Evolutionary conservation across 2,113 vertebrate genomes (phyloP), one percentile per base, ranked within the genome.

Genomic region (Pleuronectes platessa): DNA sequence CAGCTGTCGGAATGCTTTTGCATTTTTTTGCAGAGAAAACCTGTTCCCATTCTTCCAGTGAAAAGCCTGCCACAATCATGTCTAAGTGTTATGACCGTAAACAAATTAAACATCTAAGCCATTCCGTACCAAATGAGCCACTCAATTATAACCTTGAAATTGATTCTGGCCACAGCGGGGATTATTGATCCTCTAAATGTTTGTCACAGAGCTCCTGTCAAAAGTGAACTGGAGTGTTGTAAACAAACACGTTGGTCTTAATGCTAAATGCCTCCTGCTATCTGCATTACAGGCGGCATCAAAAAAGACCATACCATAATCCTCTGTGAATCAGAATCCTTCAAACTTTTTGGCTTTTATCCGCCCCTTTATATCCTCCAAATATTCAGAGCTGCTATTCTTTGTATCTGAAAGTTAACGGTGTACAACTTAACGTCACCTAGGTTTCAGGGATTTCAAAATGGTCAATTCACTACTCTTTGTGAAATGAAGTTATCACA

Each of bases 131-230:
- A 92, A 91, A 92, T 88, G 88, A 92, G 86, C 78, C 90, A 87
- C 87, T 91, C 91, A 92, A 89, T 93, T 91, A 92, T 72, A 88
- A 92, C 77, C 93, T 82, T 93, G 90, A 93, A 93, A 93, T 89
- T 88, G 93, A 93, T 87, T 88, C 86, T 90, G 86, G 90, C 86
- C 88, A 90, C 90, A 90, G 85, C 12, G 74, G 82, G 90, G 90
- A 93, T 91, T 91, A 94, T 91, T 88, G 90, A 89, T 91, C 85
- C 80, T 83, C 79, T 88, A 90, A 89, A 88, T 86, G 86, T 92
- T 88, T 84, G 79, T 90, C 86, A 84, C 87, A 68, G 62, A 61
- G 78, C 75, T 88, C 59, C 69, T 79, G 83, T 92, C 85, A 85
- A 77, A 87, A 82, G 79, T 87, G 68, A 90, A 86, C 74, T 47